A percentile compares a stretch with the other conserved stretches of the same genome.
Evolutionary conservation across 2,888 invertebrate species (phyloP).

Genomic region (Halictus ligatus): DNA sequence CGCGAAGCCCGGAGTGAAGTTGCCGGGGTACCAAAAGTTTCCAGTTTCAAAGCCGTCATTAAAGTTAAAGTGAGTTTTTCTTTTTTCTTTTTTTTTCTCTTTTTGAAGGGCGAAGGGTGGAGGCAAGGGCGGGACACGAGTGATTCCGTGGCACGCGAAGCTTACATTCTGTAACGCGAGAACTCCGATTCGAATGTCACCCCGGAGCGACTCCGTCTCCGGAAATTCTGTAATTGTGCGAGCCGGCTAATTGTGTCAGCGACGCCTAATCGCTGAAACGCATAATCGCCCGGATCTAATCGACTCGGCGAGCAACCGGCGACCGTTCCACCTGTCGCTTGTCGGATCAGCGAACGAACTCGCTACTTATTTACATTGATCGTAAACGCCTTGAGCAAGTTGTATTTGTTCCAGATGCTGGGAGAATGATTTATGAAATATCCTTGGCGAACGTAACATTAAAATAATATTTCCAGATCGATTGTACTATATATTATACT

Average conservation of each 20-base stretch:
- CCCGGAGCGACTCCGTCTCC: neutral
- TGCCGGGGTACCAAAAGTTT: conserved; percentile 11
- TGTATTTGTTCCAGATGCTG: neutral
- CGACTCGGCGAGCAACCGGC: neutral
- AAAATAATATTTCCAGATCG: no score
- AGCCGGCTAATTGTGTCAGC: neutral
- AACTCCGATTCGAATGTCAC: neutral
- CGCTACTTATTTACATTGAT: neutral
- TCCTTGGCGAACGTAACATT: no score
- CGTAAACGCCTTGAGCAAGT: neutral
- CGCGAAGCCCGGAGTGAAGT: conserved; percentile 15
- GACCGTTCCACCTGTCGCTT: neutral
- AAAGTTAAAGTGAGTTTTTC: conserved; percentile 26
- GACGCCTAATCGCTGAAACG: neutral
- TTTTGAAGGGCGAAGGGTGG: no score
- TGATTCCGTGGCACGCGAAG: neutral
- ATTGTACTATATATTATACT: no score
- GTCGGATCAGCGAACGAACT: neutral
- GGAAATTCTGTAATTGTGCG: neutral
- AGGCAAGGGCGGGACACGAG: neutral
- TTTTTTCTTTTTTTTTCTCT: neutral
- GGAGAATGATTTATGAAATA: no score
- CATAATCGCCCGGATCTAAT: neutral
- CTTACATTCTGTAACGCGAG: conserved; percentile 8
- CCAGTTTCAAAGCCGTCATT: conserved; percentile 2